Conservation (phyloP, 2,888 invertebrate genomes). For the Pammene aurita region DNA sequence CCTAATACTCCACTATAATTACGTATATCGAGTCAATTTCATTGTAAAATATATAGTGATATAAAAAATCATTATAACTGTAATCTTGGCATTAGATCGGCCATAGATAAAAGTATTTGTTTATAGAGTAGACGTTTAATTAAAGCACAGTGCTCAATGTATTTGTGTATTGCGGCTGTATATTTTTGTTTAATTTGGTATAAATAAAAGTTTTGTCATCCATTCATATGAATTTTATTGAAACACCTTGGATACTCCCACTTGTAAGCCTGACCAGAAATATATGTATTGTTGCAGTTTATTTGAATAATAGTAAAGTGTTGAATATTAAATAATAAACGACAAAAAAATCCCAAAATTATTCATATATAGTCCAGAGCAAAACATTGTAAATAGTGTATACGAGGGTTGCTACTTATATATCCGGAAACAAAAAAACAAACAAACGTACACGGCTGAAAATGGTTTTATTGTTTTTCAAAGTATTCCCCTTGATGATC, state of each 20-base stretch:
- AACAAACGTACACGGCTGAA: too few species aligned
- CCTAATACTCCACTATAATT: slow-evolving; percentile 39
- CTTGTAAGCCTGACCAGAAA: too few species aligned
- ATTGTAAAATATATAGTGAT: slow-evolving; percentile 23
- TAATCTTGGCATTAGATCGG: slow-evolving; percentile 13
- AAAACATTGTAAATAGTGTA: too few species aligned
- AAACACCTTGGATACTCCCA: neutral
- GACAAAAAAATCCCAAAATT: too few species aligned
- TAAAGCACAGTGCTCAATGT: slow-evolving; percentile 39
- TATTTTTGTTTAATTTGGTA: slow-evolving; percentile 43
- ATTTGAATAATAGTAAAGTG: too few species aligned
- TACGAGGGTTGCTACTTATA: too few species aligned
- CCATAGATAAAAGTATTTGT: slow-evolving; percentile 25
- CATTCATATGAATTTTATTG: slow-evolving; percentile 30
- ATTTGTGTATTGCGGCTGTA: slow-evolving; percentile 36
- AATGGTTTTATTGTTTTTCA: too few species aligned
- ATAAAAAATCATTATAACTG: slow-evolving; percentile 10
- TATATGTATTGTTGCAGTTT: too few species aligned
- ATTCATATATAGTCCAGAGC: too few species aligned
- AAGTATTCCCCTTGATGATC: too few species aligned
- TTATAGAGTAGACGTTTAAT: slow-evolving; percentile 31
- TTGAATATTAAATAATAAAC: too few species aligned
- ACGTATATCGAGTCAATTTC: slow-evolving; percentile 39
- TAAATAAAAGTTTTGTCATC: slow-evolving; percentile 45
- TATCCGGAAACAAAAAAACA: too few species aligned